Evolutionary conservation across 1,140 invertebrate species (phyloP), one percentile per base, ranked within the genome.

Genomic region (Cryptotermes secundus): DNA sequence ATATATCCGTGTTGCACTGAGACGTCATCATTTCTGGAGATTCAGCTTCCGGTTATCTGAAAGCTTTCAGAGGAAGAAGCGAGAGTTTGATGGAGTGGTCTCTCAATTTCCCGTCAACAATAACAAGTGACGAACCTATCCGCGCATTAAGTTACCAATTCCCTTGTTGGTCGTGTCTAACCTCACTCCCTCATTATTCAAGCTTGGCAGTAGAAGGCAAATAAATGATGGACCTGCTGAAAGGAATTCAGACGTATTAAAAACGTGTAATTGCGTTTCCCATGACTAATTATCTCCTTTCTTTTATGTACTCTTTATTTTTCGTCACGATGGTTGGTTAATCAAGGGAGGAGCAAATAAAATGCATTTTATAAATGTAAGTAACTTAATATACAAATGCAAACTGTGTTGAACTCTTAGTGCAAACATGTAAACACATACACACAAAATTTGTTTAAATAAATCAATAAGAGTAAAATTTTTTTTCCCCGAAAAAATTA

Each of bases 21-120:
- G 10, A 72, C n/a, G 59, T 72, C n/a, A n/a, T n/a, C 26, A 72
- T 7, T 72, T 31, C 26, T 31, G 59, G n/a, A 72, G 59, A n/a
- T 72, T 72, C 59, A n/a, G 6, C 59, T 72, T 72, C 59, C 59
- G 59, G 26, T 72, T 31, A 72, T 72, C 26, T 72, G 59, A 72
- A 72, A 72, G 59, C 59, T 72, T 72, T 72, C 59, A 31, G 26
- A 72, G 9, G 59, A 72, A 72, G 53, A 72, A 72, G 59, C 59
- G 59, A 72, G 59, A 72, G 59, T 72, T 72, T 72, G 59, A 72
- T 72, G 59, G 59, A 72, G 59, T 72, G 59, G 59, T 31, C 59
- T 72, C 59, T 72, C 59, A 72, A 72, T 72, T 72, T 72, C 59
- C 59, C 59, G 59, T 72, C 59, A 72, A 72, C 59, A 72, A 72